A percentile compares a stretch with the other conserved stretches of the same genome.
phyloP scores from a whole-genome alignment of 2,797 vertebrate species.

The Antrozous pallidus region DNA sequence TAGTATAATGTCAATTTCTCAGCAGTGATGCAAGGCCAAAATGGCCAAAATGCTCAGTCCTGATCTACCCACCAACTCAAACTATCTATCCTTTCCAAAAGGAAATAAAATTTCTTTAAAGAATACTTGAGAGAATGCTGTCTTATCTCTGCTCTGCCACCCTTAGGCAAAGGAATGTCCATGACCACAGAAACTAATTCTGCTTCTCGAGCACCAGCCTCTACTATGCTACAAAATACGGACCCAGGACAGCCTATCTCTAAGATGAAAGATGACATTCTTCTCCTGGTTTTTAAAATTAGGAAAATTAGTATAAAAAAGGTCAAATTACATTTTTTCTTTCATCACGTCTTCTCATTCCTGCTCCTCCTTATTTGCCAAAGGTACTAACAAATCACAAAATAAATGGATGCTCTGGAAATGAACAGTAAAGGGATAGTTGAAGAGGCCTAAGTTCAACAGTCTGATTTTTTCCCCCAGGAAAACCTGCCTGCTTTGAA shows the following conservation, averaged over 20 bases:
- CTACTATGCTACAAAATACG: neutral
- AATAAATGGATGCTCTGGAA: conserved; percentile 27
- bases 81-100: conserved; percentile 37
- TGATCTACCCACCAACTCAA: neutral
- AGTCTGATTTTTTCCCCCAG: neutral
- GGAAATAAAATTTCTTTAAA: conserved; percentile 31
- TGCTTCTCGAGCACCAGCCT: neutral
- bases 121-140: neutral
- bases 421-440: neutral
- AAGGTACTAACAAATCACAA: neutral
- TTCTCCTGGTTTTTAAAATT: neutral
- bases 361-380: neutral
- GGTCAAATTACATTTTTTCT: neutral
- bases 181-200: neutral
- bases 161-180: conserved; percentile 48
- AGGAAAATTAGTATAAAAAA: neutral
- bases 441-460: neutral
- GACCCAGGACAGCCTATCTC: neutral
- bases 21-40: neutral
- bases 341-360: neutral
- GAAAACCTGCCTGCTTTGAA: neutral
- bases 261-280: neutral
- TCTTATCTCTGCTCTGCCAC: conserved; percentile 64
- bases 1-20: neutral
- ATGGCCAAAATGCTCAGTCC: neutral